A percentile compares a stretch with the other conserved stretches of the same genome.
phyloP scores from a whole-genome alignment of 1,140 invertebrate genomes.

The Platorchestia sp. region DNA sequence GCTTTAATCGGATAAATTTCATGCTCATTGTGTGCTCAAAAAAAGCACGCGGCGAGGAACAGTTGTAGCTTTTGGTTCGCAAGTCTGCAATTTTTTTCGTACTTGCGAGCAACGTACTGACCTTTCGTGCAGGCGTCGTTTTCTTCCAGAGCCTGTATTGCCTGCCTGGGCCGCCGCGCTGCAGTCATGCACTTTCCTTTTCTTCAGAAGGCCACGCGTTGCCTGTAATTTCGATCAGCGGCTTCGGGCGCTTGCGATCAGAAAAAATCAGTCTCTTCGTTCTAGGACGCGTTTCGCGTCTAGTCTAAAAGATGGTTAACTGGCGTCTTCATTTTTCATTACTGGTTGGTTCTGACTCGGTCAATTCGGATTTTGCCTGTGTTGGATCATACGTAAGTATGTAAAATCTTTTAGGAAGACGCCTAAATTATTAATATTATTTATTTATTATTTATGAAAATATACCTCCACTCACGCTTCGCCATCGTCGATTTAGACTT shows the following conservation, averaged over 20 bases:
- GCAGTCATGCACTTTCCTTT: background rate
- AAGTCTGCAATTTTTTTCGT: background rate
- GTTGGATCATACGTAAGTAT: too few relatives aligned
- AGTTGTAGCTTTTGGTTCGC: background rate
- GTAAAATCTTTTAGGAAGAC: too few relatives aligned
- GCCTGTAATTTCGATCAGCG: background rate
- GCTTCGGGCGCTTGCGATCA: background rate
- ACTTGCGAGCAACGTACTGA: background rate
- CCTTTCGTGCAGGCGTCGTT: background rate
- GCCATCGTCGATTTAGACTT: background rate
- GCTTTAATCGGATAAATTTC: too few relatives aligned
- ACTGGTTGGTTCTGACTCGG: background rate
- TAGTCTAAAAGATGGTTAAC: background rate
- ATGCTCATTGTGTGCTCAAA: background rate
- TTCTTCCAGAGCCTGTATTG: constrained; percentile 14
- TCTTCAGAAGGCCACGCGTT: background rate
- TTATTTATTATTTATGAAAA: too few relatives aligned
- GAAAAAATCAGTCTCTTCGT: background rate
- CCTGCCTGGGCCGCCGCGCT: background rate
- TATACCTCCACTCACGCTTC: background rate
- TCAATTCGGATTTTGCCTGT: background rate
- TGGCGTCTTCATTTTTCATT: background rate
- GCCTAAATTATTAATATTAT: too few relatives aligned
- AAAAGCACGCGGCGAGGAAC: background rate
- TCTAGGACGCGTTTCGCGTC: too few relatives aligned